These are phyloP conservation scores for Deroptyus accipitrinus DNA, from an alignment of 2,113 vertebrate genomes.

Conservation along the genomic window DNA sequence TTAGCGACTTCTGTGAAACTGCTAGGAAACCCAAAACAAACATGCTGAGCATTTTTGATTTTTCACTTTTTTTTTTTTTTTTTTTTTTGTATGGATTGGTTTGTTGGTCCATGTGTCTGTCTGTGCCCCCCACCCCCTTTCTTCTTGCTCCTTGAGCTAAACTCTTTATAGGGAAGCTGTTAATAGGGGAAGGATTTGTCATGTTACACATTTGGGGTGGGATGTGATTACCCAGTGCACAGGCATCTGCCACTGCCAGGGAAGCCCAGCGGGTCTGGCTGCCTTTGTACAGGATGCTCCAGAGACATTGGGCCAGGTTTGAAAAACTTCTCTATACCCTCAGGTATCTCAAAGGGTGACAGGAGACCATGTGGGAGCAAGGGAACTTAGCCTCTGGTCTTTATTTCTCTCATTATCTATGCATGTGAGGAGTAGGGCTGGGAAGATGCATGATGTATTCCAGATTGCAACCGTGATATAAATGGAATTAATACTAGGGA, in stretches of 20 bases:
- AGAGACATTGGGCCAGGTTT: not conserved
- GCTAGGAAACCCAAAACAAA: not conserved
- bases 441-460: not conserved
- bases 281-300: too few relatives aligned
- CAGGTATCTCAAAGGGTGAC: not conserved
- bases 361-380: not conserved
- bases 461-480: accelerated
- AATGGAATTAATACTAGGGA: not conserved
- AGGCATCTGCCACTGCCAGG: not conserved
- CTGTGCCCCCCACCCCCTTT: not conserved
- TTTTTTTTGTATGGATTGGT: not conserved
- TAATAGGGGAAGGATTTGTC: not conserved
- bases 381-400: not conserved
- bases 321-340: too few relatives aligned
- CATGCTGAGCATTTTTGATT: not conserved
- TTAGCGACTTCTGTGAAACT: not conserved
- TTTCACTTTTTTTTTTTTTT: too few relatives aligned
- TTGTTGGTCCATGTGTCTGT: not conserved
- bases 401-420: not conserved
- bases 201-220: not conserved
- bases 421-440: not conserved
- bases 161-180: not conserved
- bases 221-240: not conserved
- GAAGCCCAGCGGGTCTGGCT: not conserved
- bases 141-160: not conserved